Percentiles rank a stretch among this genome's conserved stretches.
Conservation (phyloP, 1,140 invertebrate genomes). For the Diabrotica undecimpunctata region DNA sequence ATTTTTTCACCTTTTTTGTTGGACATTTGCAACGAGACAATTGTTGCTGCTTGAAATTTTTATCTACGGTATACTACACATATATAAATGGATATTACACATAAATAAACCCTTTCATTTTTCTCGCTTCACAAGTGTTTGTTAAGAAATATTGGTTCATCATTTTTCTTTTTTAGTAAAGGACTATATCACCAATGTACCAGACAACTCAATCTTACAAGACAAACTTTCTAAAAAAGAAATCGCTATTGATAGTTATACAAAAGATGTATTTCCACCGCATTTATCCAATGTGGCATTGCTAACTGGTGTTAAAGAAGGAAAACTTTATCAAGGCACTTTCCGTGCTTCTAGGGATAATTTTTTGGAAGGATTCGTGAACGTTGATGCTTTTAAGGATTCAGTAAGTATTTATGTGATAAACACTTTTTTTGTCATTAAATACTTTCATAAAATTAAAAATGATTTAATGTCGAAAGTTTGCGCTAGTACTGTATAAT, state of each 20-base stretch:
- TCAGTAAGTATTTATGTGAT: constrained; percentile 54
- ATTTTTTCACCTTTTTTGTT: no score
- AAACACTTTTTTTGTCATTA: background rate
- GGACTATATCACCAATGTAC: constrained; percentile 40
- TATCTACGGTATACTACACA: no score
- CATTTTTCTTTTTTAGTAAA: constrained; percentile 32
- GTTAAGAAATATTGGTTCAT: no score
- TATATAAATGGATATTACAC: no score
- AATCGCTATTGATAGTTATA: constrained; percentile 59
- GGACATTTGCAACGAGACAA: no score
- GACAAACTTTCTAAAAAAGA: constrained; percentile 76
- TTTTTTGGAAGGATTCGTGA: constrained; percentile 90
- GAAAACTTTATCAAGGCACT: constrained; percentile 76
- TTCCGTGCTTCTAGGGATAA: constrained; percentile 86
- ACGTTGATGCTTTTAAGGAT: constrained; percentile 72
- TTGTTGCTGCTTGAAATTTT: no score
- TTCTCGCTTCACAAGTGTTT: no score
- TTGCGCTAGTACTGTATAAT: no score
- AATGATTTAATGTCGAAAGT: no score
- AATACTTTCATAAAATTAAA: background rate
- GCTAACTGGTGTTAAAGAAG: constrained; percentile 76
- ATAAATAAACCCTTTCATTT: no score
- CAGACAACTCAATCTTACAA: constrained; percentile 58
- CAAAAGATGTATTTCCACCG: constrained; percentile 74
- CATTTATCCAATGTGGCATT: constrained; percentile 76